Conservation (phyloP, 2,888 invertebrate species). For the Rhagonycha fulva region DNA sequence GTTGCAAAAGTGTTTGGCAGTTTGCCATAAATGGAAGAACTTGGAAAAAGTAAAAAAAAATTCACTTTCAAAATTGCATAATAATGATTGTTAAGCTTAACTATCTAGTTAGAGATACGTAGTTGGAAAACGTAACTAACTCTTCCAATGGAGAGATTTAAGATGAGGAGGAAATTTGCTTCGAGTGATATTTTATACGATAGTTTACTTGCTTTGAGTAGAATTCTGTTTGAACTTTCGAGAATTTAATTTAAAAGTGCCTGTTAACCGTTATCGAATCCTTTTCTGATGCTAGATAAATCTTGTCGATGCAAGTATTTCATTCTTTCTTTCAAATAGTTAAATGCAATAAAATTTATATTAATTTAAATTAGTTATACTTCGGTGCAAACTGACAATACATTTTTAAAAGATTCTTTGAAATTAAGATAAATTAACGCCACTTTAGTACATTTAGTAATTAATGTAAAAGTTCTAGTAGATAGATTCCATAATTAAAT, state of each 20-base stretch:
- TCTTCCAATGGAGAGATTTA: not conserved
- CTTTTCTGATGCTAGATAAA: slow-evolving; percentile 11
- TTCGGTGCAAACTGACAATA: not conserved
- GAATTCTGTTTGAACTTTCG: slow-evolving; percentile 23
- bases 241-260: slow-evolving; percentile 29
- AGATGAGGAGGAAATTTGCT: slow-evolving; percentile 16
- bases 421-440: not conserved
- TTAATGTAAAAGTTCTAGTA: not conserved
- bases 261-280: slow-evolving; percentile 26
- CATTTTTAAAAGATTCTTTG: not conserved
- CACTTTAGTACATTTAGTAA: not conserved
- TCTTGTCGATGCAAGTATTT: not conserved
- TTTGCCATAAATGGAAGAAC: not conserved
- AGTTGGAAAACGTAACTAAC: not conserved
- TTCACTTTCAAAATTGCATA: not conserved
- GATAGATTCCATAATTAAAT: not conserved
- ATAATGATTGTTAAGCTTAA: not conserved
- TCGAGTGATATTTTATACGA: slow-evolving; percentile 20
- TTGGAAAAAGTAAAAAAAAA: not conserved
- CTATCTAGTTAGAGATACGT: not conserved
- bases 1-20: not conserved
- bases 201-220: slow-evolving; percentile 28
- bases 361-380: not conserved
- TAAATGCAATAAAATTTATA: not conserved
- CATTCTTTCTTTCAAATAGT: not conserved